Evolutionary conservation across 2,113 vertebrate genomes (phyloP).

Genomic region (Callipepla californica): DNA sequence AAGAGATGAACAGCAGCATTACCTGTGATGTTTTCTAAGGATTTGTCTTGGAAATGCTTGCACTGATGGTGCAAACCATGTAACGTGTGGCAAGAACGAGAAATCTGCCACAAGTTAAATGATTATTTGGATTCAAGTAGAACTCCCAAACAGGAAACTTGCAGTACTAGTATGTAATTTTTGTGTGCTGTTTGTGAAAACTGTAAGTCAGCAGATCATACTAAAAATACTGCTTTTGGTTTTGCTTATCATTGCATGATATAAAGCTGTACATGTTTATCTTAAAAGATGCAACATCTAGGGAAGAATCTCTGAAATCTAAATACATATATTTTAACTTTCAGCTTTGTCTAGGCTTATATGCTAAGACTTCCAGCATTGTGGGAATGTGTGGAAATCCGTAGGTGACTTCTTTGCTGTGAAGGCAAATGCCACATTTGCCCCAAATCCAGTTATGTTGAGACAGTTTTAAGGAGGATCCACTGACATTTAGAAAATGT

Average conservation of each 20-base stretch:
- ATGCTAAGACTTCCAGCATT: not conserved
- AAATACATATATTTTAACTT: not conserved
- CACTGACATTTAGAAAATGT: not conserved
- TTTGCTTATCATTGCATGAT: not conserved
- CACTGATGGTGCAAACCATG: not conserved
- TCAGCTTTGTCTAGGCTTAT: not conserved
- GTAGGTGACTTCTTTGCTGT: not conserved
- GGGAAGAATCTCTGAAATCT: not conserved
- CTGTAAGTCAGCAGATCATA: not conserved
- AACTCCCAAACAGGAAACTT: not conserved
- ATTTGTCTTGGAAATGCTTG: not conserved
- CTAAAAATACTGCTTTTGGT: not conserved
- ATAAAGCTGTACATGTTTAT: not conserved
- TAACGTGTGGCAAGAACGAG: not conserved
- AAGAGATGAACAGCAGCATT: not conserved
- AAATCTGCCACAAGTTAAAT: not conserved
- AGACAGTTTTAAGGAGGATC: not conserved
- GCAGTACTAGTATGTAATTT: not conserved
- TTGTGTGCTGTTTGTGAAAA: not conserved
- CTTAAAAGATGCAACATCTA: not conserved
- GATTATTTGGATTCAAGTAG: not conserved
- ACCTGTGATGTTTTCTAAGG: not conserved
- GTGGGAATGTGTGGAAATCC: not conserved
- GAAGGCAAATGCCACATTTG: not conserved
- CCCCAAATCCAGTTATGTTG: not conserved